Evolutionary conservation across 2,113 vertebrate genomes (phyloP), one percentile per base, ranked within the genome.

Genomic region (Phaetusa simplex): DNA sequence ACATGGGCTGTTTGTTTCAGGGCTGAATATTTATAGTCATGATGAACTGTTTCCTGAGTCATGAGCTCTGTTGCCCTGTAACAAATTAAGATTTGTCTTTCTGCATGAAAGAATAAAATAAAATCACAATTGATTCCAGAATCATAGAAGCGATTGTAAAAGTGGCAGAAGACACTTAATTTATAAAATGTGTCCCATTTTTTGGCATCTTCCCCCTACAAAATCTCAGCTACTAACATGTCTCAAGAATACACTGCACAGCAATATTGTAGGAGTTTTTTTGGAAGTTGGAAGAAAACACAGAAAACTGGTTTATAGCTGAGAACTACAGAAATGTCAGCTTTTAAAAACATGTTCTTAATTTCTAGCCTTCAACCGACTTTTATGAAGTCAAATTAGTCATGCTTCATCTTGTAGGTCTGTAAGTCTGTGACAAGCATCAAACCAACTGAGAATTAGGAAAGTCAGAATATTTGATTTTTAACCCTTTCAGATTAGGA

Each of bases 31-130:
- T 96, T 97, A 89, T 70, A 95, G 93, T 70, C 45, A 86, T 21
- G 66, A 87, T 87, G 71, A 96, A 91, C 45, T 93, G 83, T 85
- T 47, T 97, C 78, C 86, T 70, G 78, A 96, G 84, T 87, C 91
- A 94, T 82, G 70, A 84, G 93, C 45, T 94, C 38, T 91, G 45
- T n/a, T 66, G 66, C 66, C 74, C 74, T 91, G 84, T 74, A 87
- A 87, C 45, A 91, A 93, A 95, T 93, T 93, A 89, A 71, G 70
- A 45, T 93, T 91, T 91, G 70, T 73, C 84, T 77, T 94, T 93
- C 71, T 62, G n/a, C 36, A 45, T 49, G 79, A 90, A 89, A 84
- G 91, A 94, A 71, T 27, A 67, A 82, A 90, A 79, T 21, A 73
- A 90, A 82, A 70, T 88, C 43, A 73, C 45, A 88, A 74, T 93